These are phyloP conservation scores for Diarsia mendica DNA, from an alignment of 2,888 invertebrate species.

Conservation along the genomic window DNA sequence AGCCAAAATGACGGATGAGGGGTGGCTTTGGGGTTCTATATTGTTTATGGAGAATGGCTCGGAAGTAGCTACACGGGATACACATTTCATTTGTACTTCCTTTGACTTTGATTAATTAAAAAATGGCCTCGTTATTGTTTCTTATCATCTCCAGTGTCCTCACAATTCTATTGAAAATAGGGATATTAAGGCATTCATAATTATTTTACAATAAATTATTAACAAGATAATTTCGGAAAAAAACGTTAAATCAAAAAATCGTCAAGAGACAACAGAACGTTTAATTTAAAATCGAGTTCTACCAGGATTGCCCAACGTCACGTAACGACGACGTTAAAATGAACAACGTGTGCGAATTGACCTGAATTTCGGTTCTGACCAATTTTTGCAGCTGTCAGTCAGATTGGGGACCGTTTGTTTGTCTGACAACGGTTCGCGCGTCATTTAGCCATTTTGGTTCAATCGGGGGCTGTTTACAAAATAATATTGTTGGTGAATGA, in stretches of 20 bases:
- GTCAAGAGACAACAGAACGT: background rate
- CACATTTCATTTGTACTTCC: background rate
- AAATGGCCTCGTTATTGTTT: background rate
- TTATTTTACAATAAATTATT: background rate
- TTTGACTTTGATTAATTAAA: background rate
- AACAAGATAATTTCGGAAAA: background rate
- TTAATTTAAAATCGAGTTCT: conserved; percentile 21
- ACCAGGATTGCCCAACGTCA: background rate
- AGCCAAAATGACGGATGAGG: conserved; percentile 24
- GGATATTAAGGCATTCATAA: background rate
- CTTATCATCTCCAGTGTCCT: background rate
- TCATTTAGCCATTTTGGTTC: conserved; percentile 32
- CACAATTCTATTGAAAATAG: background rate
- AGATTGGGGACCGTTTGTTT: conserved; percentile 41
- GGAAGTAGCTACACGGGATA: background rate
- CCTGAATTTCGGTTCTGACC: conserved; percentile 33
- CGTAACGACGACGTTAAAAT: conserved; percentile 41
- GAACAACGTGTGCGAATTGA: conserved; percentile 25
- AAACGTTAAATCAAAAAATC: background rate
- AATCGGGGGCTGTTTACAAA: conserved; percentile 19
- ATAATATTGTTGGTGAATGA: conserved; percentile 5
- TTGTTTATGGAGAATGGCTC: conserved; percentile 16
- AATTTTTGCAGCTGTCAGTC: conserved; percentile 36
- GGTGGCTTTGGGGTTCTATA: conserved; percentile 9
- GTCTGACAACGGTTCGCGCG: conserved; percentile 27